Base-by-base conservation (phyloP, 2,888 invertebrate species). In the Carpatolechia fugitivella region DNA sequence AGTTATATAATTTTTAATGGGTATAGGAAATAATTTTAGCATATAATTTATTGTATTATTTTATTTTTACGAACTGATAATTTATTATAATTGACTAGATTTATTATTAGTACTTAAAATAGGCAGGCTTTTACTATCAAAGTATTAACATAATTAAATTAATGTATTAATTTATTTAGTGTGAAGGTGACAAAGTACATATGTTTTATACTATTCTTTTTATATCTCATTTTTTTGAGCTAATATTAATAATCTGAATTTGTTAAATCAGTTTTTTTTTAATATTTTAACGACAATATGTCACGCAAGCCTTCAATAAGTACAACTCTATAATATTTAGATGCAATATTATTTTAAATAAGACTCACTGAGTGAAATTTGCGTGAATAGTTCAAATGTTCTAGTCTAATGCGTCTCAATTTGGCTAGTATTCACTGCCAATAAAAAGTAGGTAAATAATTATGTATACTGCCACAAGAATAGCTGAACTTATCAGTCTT, bases 271-370 rank as follows among this genome's bases (percentile, higher is more conserved):
- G 6, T 29, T 24, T 44, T 29, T 29, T 1, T 11, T 33, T 11
- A 6, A 8, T n/a, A n/a, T n/a, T 6, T 33, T 33, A 33, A 48
- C 14, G 24, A 24, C 30, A 31, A n/a, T 52, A n/a, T 52, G 40
- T 40, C 16, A 6, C 29, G 40, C 24, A 36, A 20, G 79, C 77
- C 76, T 77, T 78, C 60, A 55, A 66, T 58, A 59, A 78, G 80
- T 80, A 80, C 79, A 80, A 79, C 68, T 69, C 51, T 57, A 62
- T 63, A 62, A 63, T n/a, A 29, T 47, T 47, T 65, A 65, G 49
- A 66, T 64, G 62, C 65, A 66, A 63, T 68, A 69, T 62, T 64
- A 46, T 46, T 29, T n/a, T 30, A 56, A 61, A 63, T 69, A 62
- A 49, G 58, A 50, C 44, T 44, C 20, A 24, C 7, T 33, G 30